Conservation (phyloP, 2,888 invertebrate species). For the Epinotia ramella region DNA sequence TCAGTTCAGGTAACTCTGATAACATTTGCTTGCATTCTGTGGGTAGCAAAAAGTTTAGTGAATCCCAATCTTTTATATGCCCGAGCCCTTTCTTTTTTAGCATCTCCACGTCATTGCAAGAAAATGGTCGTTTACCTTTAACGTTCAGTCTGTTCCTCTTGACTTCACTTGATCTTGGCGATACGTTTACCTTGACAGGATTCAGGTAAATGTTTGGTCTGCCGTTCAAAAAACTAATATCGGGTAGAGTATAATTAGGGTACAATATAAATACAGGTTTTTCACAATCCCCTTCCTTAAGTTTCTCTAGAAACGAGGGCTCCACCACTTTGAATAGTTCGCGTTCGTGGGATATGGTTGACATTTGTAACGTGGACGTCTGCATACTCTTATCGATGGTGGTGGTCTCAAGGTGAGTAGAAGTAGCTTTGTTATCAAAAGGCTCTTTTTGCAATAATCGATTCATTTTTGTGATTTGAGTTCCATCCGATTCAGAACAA, state of each 20-base stretch:
- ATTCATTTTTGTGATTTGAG: slow-evolving; percentile 81
- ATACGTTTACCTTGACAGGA: slow-evolving; percentile 86
- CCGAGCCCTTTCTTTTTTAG: slow-evolving; percentile 92
- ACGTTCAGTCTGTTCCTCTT: slow-evolving; percentile 71
- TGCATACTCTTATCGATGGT: slow-evolving; percentile 91
- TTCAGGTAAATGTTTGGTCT: slow-evolving; percentile 89
- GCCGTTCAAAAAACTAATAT: slow-evolving; percentile 91
- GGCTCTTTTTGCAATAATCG: slow-evolving; percentile 71
- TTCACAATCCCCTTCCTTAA: slow-evolving; percentile 87
- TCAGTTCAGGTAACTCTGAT: slow-evolving; percentile 92
- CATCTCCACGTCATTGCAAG: slow-evolving; percentile 92
- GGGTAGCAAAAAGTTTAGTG: slow-evolving; percentile 94
- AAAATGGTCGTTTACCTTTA: slow-evolving; percentile 88
- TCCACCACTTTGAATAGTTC: slow-evolving; percentile 87
- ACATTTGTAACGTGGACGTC: slow-evolving; percentile 85
- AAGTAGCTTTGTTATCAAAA: slow-evolving; percentile 78
- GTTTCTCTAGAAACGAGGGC: slow-evolving; percentile 89
- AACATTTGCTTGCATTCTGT: slow-evolving; percentile 92
- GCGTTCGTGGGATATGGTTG: slow-evolving; percentile 70
- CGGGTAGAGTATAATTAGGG: slow-evolving; percentile 95
- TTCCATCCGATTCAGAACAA: slow-evolving; percentile 83
- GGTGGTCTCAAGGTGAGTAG: slow-evolving; percentile 82
- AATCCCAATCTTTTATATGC: slow-evolving; percentile 97
- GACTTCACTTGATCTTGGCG: slow-evolving; percentile 71
- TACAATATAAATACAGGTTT: slow-evolving; percentile 95